Evolutionary conservation across 2,113 vertebrate genomes (phyloP), one percentile per base, ranked within the genome.

Genomic region (Macheiramphus alcinus): DNA sequence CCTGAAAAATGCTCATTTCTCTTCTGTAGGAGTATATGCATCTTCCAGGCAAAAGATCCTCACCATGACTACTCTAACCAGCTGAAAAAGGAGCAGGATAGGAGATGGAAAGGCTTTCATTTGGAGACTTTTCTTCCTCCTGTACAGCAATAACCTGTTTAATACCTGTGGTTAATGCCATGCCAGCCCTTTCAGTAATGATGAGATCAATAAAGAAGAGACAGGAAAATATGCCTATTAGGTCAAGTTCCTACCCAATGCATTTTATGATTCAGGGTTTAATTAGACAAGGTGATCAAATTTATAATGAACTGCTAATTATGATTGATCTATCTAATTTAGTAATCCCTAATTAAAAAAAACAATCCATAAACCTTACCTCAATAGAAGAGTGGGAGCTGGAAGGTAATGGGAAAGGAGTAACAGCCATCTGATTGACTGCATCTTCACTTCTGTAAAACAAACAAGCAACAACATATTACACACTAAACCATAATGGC

Each of bases 371-470:
- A 81, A 72, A 61, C 6, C 90, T 98, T 98, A 99, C 99, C 98
- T 99, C 98, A n/a, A 84, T 34, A 68, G 97, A 96, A 90, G 97
- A 97, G 6, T 98, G 98, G 13, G 98, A 98, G 58, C 97, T 97
- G 61, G 98, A 94, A 27, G 98, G 98, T 32, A 98, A 65, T 0
- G 98, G 98, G 86, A 98, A 98, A 23, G 99, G 99, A 66, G 98
- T 82, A 40, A 99, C 99, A 0, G 99, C 99, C 99, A 99, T 99
- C 96, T 99, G 99, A 92, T 98, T 98, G 93, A 99, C 96, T 10
- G 99, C 99, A 93, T 99, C 99, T 94, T 99, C 98, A 84, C 99
- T 98, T 98, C 98, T 99, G 98, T 7, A 65, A 81, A 93, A 90
- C 2, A 50, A 48, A 68, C 6, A 92, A 63, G 13, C 59, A 94